Evolutionary conservation across 2,888 invertebrate species (phyloP).

Genomic region (Stenodera caucasica): DNA sequence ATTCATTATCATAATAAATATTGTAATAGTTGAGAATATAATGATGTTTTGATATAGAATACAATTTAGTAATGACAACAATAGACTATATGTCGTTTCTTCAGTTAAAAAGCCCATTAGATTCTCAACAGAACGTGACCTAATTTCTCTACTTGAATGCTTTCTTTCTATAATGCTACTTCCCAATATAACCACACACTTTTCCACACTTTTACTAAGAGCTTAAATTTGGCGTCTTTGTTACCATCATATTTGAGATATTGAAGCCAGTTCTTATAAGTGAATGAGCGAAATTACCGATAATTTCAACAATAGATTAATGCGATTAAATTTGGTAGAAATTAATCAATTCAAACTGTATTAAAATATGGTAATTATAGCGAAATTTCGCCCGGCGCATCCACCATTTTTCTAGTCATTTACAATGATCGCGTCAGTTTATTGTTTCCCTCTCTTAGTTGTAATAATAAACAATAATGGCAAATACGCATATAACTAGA

Average conservation of each 20-base stretch:
- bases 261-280: background rate
- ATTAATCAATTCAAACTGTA: background rate
- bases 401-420: background rate
- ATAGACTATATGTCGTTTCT: conserved; percentile 13
- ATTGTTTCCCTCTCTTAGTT: background rate
- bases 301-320: background rate
- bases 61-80: conserved; percentile 24
- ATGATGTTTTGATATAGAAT: conserved; percentile 13
- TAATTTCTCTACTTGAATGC: conserved; percentile 19
- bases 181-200: background rate
- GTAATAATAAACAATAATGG: conserved; percentile 20
- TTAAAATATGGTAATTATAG: too few species aligned
- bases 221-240: conserved; percentile 18
- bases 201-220: conserved; percentile 22
- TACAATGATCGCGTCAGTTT: too few species aligned
- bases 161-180: conserved; percentile 13
- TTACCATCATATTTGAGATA: background rate
- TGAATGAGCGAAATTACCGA: too few species aligned
- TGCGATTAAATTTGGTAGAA: background rate
- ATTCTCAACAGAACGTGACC: conserved; percentile 22
- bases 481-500: conserved; percentile 26
- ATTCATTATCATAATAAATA: too few species aligned
- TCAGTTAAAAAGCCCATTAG: conserved; percentile 21
- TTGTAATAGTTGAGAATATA: conserved; percentile 4
- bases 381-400: background rate